Base-by-base conservation (phyloP, 2,113 vertebrate genomes). In the Monarcha castaneiventris region DNA sequence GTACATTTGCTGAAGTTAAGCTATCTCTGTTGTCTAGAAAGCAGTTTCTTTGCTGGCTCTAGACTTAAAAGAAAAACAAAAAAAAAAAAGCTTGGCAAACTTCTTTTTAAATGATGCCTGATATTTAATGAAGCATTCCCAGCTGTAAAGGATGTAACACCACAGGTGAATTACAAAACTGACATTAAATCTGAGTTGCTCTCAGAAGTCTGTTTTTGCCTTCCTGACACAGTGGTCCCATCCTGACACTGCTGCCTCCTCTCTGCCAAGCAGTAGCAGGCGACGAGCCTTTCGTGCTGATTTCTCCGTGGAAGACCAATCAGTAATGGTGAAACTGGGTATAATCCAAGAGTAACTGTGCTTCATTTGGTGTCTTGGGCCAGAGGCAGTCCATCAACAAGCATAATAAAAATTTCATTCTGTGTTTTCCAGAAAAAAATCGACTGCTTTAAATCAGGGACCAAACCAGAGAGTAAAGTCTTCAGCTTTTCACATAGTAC, bases 261-360 rank as follows among this genome's bases (percentile, higher is more conserved):
- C 75, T 63, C 56, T 93, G 92, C 94, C 93, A 95, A 96, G 92
- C 94, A 84, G 96, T 95, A 96, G 96, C 93, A 89, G 76, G 79
- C 0, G 0, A 92, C 3, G 56, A 93, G 52, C 10, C 56, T 54
- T 71, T 72, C 21, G 44, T 81, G 94, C 69, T 92, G 88, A 84
- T 77, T 96, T 92, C 88, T 93, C 64, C 46, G 75, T 58, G 80
- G 84, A 95, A 91, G 90, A 96, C 94, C 87, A 95, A 94, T 92
- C 94, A 94, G 61, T 75, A 89, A 92, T 84, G 64, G 82, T 84
- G 81, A 68, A 90, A 81, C 68, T 94, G 87, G 44, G 48, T 71
- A 61, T 39, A 88, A 75, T 94, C 79, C 94, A 96, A 94, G 68
- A 83, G 56, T 77, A 96, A 88, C 78, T 94, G 58, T 86, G 61